Evolutionary conservation across 2,888 invertebrate species (phyloP), one percentile per base, ranked within the genome.

Genomic region (Ectemnius continuus): DNA sequence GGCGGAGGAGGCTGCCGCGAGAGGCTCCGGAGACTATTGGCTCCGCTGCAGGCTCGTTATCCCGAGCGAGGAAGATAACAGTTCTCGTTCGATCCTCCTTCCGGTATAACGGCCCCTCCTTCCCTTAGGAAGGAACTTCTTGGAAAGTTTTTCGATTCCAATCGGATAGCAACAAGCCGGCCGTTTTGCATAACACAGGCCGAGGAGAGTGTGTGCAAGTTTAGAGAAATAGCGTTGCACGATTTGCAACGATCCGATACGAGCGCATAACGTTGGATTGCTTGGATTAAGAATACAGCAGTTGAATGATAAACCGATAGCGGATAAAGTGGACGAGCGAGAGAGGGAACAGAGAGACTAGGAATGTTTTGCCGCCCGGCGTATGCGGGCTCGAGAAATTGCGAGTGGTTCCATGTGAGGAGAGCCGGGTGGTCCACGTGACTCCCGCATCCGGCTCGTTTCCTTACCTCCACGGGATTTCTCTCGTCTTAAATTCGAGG

Each of bases 31-130:
- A 63, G 69, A 70, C 62, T 71, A 75, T 73, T 70, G 52, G 66
- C 75, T 67, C 65, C 68, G 47, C 67, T 46, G 71, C 69, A 60
- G 67, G 46, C 57, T 79, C 77, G 71, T 82, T 77, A 82, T 77
- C 77, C 36, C 60, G 48, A 26, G 45, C 58, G 69, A 59, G 65
- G 69, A 73, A 70, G 81, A 71, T 77, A 82, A 77, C 82, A 77
- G 77, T 73, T 82, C 52, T 52, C 73, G 65, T 73, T 82, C 79
- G 82, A 79, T 71, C 69, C 64, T 61, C 5, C 66, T 61, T 48
- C 67, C 60, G n/a, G 75, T 57, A 78, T 78, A 78, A 75, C 36
- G 36, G 36, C 36, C 0, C 61, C 56, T 23, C 63, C 20, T 48
- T 13, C 46, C 59, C 62, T n/a, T 6, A 48, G 28, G 59, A 67